These are phyloP conservation scores for Pseudochirops corinnae DNA, from an alignment of 2,797 vertebrate genomes.

Conservation along the genomic window DNA sequence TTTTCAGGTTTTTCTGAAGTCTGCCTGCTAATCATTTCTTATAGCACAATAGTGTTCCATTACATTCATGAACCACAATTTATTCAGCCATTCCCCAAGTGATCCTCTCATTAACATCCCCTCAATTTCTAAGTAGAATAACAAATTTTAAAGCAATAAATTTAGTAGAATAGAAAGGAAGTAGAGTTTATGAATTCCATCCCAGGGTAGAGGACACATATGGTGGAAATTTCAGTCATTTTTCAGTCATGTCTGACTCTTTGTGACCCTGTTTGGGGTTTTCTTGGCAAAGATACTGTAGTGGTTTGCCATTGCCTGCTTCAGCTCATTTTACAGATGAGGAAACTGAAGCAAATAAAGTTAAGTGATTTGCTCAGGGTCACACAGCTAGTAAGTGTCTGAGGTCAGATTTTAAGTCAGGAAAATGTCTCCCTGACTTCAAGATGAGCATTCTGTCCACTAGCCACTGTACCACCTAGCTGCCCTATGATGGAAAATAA, in stretches of 20 bases:
- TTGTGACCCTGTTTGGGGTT: not conserved
- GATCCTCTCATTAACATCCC: no score
- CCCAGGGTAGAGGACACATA: not conserved
- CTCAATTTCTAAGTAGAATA: not conserved
- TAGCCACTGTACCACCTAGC: not conserved
- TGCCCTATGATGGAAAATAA: not conserved
- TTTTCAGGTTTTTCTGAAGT: no score
- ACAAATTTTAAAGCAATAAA: not conserved
- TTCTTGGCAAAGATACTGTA: not conserved
- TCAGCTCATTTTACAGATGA: not conserved
- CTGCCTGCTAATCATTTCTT: no score
- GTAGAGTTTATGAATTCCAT: not conserved
- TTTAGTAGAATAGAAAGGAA: not conserved
- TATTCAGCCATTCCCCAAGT: no score
- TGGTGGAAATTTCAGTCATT: not conserved
- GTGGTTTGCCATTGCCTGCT: not conserved
- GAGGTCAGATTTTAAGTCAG: not conserved
- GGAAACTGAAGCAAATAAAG: not conserved
- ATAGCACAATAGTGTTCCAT: no score
- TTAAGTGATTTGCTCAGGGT: not conserved
- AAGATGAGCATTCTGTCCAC: not conserved
- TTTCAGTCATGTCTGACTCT: not conserved
- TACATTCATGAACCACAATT: no score
- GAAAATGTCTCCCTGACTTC: not conserved
- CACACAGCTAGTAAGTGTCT: not conserved